These are phyloP conservation scores for Hepsetus odoe DNA, from an alignment of 2,113 vertebrate genomes.

Conservation along the genomic window DNA sequence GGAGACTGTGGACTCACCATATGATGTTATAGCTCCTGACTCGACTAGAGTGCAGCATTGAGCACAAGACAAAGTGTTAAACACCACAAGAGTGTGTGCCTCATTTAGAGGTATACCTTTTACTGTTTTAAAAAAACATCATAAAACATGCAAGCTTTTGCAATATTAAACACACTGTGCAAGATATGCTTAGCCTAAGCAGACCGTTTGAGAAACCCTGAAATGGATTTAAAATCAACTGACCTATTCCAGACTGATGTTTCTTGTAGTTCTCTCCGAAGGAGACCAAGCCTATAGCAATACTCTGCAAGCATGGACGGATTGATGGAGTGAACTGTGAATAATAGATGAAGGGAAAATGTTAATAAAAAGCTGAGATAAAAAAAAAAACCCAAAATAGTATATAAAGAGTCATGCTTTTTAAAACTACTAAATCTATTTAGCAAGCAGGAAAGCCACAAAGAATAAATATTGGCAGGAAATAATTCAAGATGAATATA, in stretches of 20 bases:
- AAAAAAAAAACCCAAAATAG: not conserved
- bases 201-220: not conserved
- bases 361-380: not conserved
- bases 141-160: not conserved
- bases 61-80: conserved; percentile 67
- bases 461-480: no score
- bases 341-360: not conserved
- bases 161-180: not conserved
- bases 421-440: not conserved
- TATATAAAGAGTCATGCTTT: not conserved
- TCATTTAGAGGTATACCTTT: not conserved
- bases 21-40: conserved; percentile 71
- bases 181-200: not conserved
- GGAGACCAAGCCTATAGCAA: conserved; percentile 87
- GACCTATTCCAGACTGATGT: conserved; percentile 84
- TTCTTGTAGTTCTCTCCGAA: conserved; percentile 90
- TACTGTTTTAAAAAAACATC: not conserved
- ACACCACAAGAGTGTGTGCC: conserved; percentile 47
- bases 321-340: conserved; percentile 86
- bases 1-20: conserved; percentile 71
- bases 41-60: conserved; percentile 79
- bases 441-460: no score
- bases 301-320: conserved; percentile 87
- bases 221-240: conserved; percentile 54
- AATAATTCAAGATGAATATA: no score